Evolutionary conservation across 37 sponge, comb jelly and placozoan species (phyloP), one percentile per base, ranked within the genome.

Genomic region (Geodia barretti): DNA sequence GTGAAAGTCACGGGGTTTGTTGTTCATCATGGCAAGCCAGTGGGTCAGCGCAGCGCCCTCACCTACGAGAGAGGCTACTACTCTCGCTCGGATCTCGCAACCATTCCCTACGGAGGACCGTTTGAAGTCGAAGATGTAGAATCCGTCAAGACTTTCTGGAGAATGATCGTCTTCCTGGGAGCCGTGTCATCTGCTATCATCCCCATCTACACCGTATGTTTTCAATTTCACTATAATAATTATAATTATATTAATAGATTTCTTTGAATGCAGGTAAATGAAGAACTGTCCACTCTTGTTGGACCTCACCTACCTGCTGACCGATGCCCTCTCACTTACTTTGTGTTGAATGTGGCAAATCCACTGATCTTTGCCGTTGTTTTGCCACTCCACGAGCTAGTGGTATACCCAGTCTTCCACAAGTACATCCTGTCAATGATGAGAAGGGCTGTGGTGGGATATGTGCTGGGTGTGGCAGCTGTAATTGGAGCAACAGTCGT

Each of bases 121-220:
- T 85, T 85, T 77, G 77, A 77, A 3, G 64, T 38, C 23, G 85
- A 85, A 5, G 78, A 77, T 68, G 85, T 85, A 2, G 85, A 85
- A 35, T 70, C 76, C 61, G 85, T 85, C 77, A 77, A 77, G 39
- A 69, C 78, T 33, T 85, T 85, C 63, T 85, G 77, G 77, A 60
- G 63, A 61, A 85, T 85, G 29, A 20, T 77, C 9, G 42, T 61
- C 23, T 60, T 85, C 20, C 9, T 85, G 32, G 9, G 62, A 33
- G 34, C 78, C 3, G 8, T 70, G 28, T 78, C 77, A 29, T 66
- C 73, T 14, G 29, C 26, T 58, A 58, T 66, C 37, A 39, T 43
- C 32, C 70, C 59, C 39, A 70, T 35, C 26, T 73, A 31, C 26
- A 41, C 37, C n/a, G 59, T 25, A 73, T 23, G 20, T 43, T 24